Conservation (phyloP, 2,113 vertebrate species). For the Ondatra zibethicus region DNA sequence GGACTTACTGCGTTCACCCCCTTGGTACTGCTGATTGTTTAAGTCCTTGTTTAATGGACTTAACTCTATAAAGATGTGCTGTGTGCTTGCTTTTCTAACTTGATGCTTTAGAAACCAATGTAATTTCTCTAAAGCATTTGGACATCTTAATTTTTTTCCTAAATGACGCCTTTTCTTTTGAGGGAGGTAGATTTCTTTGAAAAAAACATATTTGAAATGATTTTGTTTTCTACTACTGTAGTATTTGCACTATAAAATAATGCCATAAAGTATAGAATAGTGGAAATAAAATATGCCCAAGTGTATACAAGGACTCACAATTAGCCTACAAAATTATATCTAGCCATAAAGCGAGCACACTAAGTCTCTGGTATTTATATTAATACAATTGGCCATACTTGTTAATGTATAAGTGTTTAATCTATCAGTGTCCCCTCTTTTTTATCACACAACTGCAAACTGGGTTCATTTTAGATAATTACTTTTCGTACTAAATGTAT, state of each 20-base stretch:
- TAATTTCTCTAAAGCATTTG: conserved; percentile 37
- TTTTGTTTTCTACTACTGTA: conserved; percentile 68
- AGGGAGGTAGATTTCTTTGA: background rate
- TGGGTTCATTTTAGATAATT: conserved; percentile 81
- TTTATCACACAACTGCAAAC: conserved; percentile 74
- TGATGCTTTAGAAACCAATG: conserved; percentile 47
- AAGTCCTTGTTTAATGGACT: conserved; percentile 29
- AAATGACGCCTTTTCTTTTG: background rate
- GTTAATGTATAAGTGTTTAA: conserved; percentile 69
- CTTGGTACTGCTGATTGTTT: background rate
- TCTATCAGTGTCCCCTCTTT: conserved; percentile 69
- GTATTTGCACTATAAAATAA: conserved; percentile 58
- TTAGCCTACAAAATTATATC: conserved; percentile 62
- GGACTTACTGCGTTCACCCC: conserved; percentile 17
- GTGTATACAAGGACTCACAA: conserved; percentile 16
- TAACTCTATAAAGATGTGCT: background rate
- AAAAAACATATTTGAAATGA: conserved; percentile 34
- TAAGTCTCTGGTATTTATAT: conserved; percentile 54
- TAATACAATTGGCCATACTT: conserved; percentile 61
- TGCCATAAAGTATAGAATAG: conserved; percentile 63
- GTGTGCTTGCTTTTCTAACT: conserved; percentile 35
- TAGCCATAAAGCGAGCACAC: conserved; percentile 53
- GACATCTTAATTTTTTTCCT: background rate
- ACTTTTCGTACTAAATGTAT: conserved; percentile 77
- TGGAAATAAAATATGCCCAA: conserved; percentile 64